A percentile compares a stretch with the other conserved stretches of the same genome.
Conservation (phyloP, 2,113 vertebrate species). For the Epinephelus fuscoguttatus region DNA sequence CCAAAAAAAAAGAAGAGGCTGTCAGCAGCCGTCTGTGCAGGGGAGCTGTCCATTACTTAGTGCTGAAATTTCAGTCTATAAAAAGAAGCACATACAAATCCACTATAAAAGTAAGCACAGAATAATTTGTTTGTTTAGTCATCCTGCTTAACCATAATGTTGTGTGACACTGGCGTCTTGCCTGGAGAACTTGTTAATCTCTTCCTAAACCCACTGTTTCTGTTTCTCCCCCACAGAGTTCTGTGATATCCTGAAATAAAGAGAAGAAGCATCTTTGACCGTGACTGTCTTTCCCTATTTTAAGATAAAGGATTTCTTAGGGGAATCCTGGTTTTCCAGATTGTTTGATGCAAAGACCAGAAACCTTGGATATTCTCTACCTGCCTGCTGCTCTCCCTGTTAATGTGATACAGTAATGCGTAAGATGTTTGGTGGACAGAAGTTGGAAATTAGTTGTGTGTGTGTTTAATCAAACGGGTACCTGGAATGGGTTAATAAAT, state of each 20-base stretch:
- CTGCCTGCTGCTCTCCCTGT: conserved; percentile 64
- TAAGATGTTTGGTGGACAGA: conserved; percentile 31
- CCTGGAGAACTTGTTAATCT: neutral
- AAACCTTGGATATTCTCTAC: conserved; percentile 41
- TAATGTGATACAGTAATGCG: conserved; percentile 40
- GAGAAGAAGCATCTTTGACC: neutral
- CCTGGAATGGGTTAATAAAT: conserved; percentile 68
- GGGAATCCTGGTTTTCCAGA: conserved; percentile 33
- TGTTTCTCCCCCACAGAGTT: conserved; percentile 81
- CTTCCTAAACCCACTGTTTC: conserved; percentile 12
- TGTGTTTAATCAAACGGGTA: conserved; percentile 39
- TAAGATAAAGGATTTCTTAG: conserved; percentile 11
- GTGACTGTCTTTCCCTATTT: conserved; percentile 8
- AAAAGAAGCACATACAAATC: neutral
- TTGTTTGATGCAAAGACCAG: conserved; percentile 43
- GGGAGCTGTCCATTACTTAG: conserved; percentile 62
- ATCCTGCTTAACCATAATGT: neutral
- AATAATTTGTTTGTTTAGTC: conserved; percentile 22
- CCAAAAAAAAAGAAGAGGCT: neutral
- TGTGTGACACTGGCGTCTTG: conserved; percentile 5
- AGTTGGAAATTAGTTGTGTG: conserved; percentile 37
- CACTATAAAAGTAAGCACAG: neutral
- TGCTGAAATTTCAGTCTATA: conserved; percentile 65
- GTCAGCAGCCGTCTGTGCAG: neutral
- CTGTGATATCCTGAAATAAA: conserved; percentile 82